phyloP scores from a whole-genome alignment of 2,113 vertebrate genomes.

The cattle (Bos taurus) region ARS-UCD2.0 NC_037333.1:31394001-31394500 shows the following conservation, averaged over 20 bases:
- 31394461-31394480: background rate
- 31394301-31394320: background rate
- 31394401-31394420: background rate
- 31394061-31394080: background rate
- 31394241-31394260: background rate
- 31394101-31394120: background rate
- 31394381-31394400: background rate
- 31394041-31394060: background rate
- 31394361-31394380: background rate
- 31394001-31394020: background rate
- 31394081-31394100: background rate
- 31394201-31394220: background rate
- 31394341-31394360: background rate
- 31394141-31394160: background rate
- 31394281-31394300: background rate
- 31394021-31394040: background rate
- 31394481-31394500: background rate
- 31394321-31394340: background rate
- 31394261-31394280: background rate
- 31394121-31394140: background rate
- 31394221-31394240: background rate
- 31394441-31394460: background rate
- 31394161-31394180: background rate
- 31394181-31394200: background rate
- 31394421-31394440: background rate